Evolutionary conservation across 1,140 invertebrate species (phyloP), one percentile per base, ranked within the genome.

Genomic region (Scaptomyza pallida): DNA sequence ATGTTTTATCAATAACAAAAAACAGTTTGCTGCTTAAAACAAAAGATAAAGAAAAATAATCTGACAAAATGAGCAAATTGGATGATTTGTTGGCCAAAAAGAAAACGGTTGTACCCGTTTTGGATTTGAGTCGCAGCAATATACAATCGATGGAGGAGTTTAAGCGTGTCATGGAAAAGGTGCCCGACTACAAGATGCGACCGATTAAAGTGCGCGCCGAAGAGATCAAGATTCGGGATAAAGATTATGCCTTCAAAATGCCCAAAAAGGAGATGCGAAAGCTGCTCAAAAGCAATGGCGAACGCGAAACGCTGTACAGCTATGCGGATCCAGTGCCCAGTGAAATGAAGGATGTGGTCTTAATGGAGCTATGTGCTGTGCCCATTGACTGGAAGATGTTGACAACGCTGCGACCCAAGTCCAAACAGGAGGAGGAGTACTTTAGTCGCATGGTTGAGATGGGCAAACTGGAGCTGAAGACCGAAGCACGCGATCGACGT

Each of bases 331-430:
- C 97, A 0, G 92, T 97, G 54, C 97, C 97, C 2, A 92, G 93
- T 0, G 96, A 97, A 90, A 98, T 98, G 97, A 93, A 93, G 75
- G 92, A 93, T 17, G 92, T 91, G 13, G 69, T 85, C 2, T 92
- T 98, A 41, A 94, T 95, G 57, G 96, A 98, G 78, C 92, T 98
- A 23, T 95, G 95, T 68, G 92, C 94, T 12, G 96, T 98, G 2
- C 94, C 96, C n/a, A 98, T 98, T 55, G 96, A 97, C 79, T 98
- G 97, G 97, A 94, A 95, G 90, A 98, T 98, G 97, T 91, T 98
- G 5, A 98, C 97, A 5, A 95, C 96, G 9, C 86, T 96, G 9
- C 92, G 97, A 75, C 97, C 97, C 0, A 97, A 97, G 85, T 93
- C 93, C 2, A 95, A 96, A 78, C 90, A 94, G 5, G 97, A 98